Evolutionary conservation across 1,140 invertebrate genomes (phyloP).

Genomic region (Megalonaias nervosa): DNA sequence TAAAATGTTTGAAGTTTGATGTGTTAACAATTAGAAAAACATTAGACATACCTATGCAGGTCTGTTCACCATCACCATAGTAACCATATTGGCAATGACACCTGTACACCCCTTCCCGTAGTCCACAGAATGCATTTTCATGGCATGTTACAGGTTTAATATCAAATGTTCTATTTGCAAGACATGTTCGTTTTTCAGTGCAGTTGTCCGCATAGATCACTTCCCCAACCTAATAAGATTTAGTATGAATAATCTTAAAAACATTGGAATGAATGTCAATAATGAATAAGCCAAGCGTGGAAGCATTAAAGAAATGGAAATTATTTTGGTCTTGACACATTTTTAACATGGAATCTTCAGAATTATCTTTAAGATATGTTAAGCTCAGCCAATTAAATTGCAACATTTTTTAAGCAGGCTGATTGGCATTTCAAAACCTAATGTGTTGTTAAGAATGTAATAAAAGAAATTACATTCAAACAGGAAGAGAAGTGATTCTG

Average conservation of each 20-base stretch:
- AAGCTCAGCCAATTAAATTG: too few relatives aligned
- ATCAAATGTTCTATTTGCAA: neutral
- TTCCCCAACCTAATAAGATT: constrained; percentile 8
- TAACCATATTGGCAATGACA: constrained; percentile 18
- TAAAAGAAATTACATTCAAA: too few relatives aligned
- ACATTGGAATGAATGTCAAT: neutral
- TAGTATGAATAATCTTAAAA: neutral
- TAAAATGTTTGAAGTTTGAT: neutral
- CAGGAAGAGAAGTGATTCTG: too few relatives aligned
- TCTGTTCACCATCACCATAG: constrained; percentile 12
- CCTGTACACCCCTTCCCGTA: constrained; percentile 10
- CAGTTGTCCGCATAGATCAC: neutral
- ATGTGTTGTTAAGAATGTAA: too few relatives aligned
- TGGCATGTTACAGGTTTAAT: neutral
- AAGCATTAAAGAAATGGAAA: neutral
- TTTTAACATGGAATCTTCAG: too few relatives aligned
- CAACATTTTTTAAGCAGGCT: too few relatives aligned
- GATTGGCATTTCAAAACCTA: too few relatives aligned
- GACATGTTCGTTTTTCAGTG: neutral
- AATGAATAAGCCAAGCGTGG: neutral
- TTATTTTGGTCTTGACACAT: neutral
- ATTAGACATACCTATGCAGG: constrained; percentile 11
- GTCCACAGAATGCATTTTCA: constrained; percentile 8
- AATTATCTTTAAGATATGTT: too few relatives aligned
- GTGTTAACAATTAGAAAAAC: neutral